Conservation (phyloP, 2,888 invertebrate genomes). For the Lottia scabra region DNA sequence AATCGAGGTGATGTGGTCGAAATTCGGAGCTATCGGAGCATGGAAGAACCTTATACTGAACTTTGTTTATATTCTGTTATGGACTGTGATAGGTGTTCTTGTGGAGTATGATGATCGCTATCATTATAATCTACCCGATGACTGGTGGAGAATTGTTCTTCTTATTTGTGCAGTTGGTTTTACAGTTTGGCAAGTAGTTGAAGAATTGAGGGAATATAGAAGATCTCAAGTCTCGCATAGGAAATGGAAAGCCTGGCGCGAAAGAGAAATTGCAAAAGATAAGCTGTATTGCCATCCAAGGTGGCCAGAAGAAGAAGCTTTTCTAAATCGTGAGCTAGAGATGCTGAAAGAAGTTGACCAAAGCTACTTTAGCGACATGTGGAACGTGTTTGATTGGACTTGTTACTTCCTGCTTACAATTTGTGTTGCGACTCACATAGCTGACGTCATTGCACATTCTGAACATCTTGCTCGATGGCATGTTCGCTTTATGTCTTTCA, state of each 20-base stretch:
- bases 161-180: conserved; percentile 57
- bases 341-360: conserved; percentile 51
- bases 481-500: conserved; percentile 63
- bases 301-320: conserved; percentile 65
- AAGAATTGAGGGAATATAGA: conserved; percentile 61
- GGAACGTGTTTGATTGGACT: conserved; percentile 68
- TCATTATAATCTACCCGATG: conserved; percentile 55
- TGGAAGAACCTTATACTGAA: conserved; percentile 54
- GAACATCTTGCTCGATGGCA: conserved; percentile 55
- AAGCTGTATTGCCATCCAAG: conserved; percentile 60
- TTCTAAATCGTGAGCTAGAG: conserved; percentile 50
- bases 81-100: conserved; percentile 62
- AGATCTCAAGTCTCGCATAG: conserved; percentile 46
- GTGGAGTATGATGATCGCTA: conserved; percentile 60
- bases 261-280: conserved; percentile 54
- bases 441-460: conserved; percentile 54
- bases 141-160: conserved; percentile 64
- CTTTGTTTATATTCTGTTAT: conserved; percentile 62
- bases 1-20: conserved; percentile 54
- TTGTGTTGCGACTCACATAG: conserved; percentile 59
- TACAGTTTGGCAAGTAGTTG: conserved; percentile 62
- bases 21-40: conserved; percentile 61
- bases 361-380: conserved; percentile 63
- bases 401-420: conserved; percentile 58
- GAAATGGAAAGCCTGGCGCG: conserved; percentile 44